phyloP scores from a whole-genome alignment of 2,888 invertebrate genomes.

The Trachelus tabidus region DNA sequence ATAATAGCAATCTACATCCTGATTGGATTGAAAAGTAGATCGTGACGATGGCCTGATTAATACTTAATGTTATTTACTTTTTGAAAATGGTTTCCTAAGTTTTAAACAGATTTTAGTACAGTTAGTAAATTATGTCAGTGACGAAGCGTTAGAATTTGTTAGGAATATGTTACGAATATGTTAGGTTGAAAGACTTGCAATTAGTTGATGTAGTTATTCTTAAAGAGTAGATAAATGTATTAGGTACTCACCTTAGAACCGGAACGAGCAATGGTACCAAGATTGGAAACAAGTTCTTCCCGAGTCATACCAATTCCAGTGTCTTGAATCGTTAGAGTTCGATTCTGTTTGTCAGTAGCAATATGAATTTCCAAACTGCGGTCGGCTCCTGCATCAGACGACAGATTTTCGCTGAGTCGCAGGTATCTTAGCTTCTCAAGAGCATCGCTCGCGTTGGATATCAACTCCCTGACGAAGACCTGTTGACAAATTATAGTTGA shows the following conservation, averaged over 20 bases:
- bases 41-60: no score
- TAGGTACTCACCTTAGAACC: conserved; percentile 81
- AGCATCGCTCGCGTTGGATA: conserved; percentile 98
- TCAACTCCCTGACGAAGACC: conserved; percentile 95
- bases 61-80: no score
- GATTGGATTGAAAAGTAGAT: no score
- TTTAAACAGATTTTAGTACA: no score
- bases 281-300: conserved; percentile 88
- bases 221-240: no score
- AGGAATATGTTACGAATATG: no score
- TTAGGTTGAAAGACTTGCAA: no score
- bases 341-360: conserved; percentile 85
- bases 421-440: conserved; percentile 92
- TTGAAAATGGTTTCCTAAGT: no score
- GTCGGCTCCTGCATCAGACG: conserved; percentile 70
- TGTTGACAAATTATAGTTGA: conserved; percentile 54
- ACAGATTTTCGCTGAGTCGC: conserved; percentile 69
- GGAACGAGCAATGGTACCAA: conserved; percentile 96
- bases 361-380: conserved; percentile 88
- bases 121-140: no score
- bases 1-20: no score
- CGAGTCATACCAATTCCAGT: conserved; percentile 96
- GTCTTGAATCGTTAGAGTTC: conserved; percentile 90
- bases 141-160: no score
- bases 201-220: no score